These are phyloP conservation scores for Actinostola sp. DNA, from an alignment of 92 coral and sea anemone species.

Conservation along the genomic window DNA sequence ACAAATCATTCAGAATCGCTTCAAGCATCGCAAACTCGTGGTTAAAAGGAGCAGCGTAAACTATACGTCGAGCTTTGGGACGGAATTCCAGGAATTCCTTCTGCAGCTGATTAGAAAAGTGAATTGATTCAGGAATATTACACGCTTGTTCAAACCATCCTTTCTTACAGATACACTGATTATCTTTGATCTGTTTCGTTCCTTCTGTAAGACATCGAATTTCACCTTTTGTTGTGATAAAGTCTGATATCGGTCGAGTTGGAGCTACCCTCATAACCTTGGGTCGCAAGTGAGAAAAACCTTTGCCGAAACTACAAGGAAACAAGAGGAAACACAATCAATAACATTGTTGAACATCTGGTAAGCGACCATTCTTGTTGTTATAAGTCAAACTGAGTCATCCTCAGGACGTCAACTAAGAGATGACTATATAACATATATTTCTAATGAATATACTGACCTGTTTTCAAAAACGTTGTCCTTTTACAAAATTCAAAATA, in stretches of 20 bases:
- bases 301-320: constrained; percentile 13
- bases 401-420: no score
- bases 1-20: constrained; percentile 39
- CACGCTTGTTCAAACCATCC: constrained; percentile 41
- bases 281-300: constrained; percentile 24
- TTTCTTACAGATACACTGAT: constrained; percentile 17
- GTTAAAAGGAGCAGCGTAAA: constrained; percentile 46
- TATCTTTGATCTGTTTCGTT: constrained; percentile 1
- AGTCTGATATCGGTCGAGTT: constrained; percentile 24
- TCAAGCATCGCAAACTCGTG: constrained; percentile 50
- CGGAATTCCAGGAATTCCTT: constrained; percentile 35
- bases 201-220: constrained; percentile 33
- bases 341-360: neutral
- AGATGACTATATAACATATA: no score
- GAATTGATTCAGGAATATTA: constrained; percentile 41
- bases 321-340: neutral
- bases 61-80: constrained; percentile 17
- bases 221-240: constrained; percentile 15
- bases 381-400: no score
- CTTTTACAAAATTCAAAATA: no score
- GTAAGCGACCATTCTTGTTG: no score
- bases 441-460: no score
- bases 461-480: no score
- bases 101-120: constrained; percentile 20
- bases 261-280: constrained; percentile 4